Evolutionary conservation across 2,113 vertebrate genomes (phyloP).

Genomic region (Hypocryptadius cinnamomeus): DNA sequence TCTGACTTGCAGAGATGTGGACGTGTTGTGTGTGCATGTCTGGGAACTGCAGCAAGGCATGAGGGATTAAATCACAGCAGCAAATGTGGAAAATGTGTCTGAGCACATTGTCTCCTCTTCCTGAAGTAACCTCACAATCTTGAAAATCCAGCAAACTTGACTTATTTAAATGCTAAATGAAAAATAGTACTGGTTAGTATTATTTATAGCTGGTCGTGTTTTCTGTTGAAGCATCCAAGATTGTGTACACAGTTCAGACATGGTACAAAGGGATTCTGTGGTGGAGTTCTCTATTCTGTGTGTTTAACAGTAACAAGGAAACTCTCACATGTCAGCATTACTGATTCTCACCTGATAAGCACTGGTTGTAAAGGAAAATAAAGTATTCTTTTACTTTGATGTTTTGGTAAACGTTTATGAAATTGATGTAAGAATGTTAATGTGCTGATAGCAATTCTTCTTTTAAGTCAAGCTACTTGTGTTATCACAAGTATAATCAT

Average conservation of each 20-base stretch:
- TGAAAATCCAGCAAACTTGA: not conserved
- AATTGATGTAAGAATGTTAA: not conserved
- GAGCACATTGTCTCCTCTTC: not conserved
- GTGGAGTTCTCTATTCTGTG: not conserved
- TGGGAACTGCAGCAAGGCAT: not conserved
- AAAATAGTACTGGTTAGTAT: not conserved
- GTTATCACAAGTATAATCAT: not conserved
- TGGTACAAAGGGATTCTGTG: not conserved
- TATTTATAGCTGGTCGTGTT: not conserved
- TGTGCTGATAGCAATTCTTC: not conserved
- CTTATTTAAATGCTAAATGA: not conserved
- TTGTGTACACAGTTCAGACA: not conserved
- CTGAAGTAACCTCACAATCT: not conserved
- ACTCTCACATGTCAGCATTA: not conserved
- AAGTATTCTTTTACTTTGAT: not conserved
- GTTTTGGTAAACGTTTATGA: conserved; percentile 9
- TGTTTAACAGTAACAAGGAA: not conserved
- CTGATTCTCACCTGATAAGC: not conserved
- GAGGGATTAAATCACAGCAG: not conserved
- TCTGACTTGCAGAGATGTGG: not conserved
- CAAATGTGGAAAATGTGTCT: not conserved
- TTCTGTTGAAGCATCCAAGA: not conserved
- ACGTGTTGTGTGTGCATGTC: not conserved
- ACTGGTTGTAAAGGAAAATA: not conserved
- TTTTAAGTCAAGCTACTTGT: not conserved